Percentiles rank a stretch among this genome's conserved stretches.
Evolutionary conservation across 1,140 invertebrate genomes (phyloP).

Genomic region (Pararge aegeria): DNA sequence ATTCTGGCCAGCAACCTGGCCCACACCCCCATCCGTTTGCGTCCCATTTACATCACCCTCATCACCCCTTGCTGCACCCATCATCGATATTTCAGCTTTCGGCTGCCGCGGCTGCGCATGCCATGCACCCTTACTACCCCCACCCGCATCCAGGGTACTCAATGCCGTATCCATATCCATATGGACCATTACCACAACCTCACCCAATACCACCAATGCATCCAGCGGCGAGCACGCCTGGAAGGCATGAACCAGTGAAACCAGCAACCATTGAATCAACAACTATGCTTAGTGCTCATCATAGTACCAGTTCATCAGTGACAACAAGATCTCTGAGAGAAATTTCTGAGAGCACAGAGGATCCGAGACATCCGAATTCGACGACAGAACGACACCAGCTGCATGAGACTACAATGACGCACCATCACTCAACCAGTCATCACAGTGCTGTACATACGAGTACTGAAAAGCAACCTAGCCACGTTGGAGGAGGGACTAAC

Average conservation of each 20-base stretch:
- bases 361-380: slow-evolving; percentile 69
- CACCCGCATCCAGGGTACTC: slow-evolving; percentile 85
- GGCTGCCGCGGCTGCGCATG: slow-evolving; percentile 79
- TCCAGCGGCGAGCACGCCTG: slow-evolving; percentile 78
- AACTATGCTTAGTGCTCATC: slow-evolving; percentile 85
- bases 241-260: slow-evolving; percentile 74
- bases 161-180: slow-evolving; percentile 85
- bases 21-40: slow-evolving; percentile 82
- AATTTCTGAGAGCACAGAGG: slow-evolving; percentile 79
- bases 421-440: slow-evolving; percentile 83
- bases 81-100: slow-evolving; percentile 82
- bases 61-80: slow-evolving; percentile 85
- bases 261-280: slow-evolving; percentile 82
- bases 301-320: slow-evolving; percentile 82
- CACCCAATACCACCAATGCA: slow-evolving; percentile 86
- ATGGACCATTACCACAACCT: slow-evolving; percentile 85
- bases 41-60: slow-evolving; percentile 80
- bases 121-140: slow-evolving; percentile 85
- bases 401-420: slow-evolving; percentile 82
- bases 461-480: slow-evolving; percentile 81
- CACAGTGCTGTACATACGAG: slow-evolving; percentile 83
- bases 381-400: slow-evolving; percentile 80
- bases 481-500: slow-evolving; percentile 76
- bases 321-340: slow-evolving; percentile 81
- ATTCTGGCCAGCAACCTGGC: slow-evolving; percentile 84